These are phyloP conservation scores for Lissonota sp. DNA, from an alignment of 2,888 invertebrate genomes.

Conservation along the genomic window DNA sequence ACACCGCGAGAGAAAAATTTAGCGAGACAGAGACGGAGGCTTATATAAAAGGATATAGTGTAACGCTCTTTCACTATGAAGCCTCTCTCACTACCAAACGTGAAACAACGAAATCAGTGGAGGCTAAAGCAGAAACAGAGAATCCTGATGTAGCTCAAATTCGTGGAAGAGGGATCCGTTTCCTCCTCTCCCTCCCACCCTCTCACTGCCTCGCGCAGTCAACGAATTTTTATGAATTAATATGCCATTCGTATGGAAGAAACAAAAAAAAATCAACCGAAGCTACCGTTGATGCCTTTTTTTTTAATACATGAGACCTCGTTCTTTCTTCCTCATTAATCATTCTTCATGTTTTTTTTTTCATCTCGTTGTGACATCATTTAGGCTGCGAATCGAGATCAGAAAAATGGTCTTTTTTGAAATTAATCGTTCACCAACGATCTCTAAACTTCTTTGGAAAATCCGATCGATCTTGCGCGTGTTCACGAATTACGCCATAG, in stretches of 20 bases:
- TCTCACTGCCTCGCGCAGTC: background rate
- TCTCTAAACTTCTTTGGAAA: background rate
- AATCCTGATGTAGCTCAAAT: slow-evolving; percentile 20
- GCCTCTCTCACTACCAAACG: slow-evolving; percentile 28
- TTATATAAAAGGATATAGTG: slow-evolving; percentile 32
- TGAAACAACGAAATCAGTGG: slow-evolving; percentile 53
- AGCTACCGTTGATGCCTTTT: background rate
- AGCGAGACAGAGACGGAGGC: slow-evolving; percentile 19
- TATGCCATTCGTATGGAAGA: slow-evolving; percentile 19
- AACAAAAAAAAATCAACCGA: background rate
- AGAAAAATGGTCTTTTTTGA: background rate
- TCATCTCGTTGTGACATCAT: background rate
- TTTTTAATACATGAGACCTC: no score
- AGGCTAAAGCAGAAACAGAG: slow-evolving; percentile 43
- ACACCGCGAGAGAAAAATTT: slow-evolving; percentile 51
- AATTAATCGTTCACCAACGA: background rate
- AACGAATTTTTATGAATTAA: slow-evolving; percentile 35
- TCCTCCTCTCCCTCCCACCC: slow-evolving; percentile 9
- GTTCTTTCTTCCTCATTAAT: background rate
- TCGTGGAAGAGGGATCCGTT: slow-evolving; percentile 42
- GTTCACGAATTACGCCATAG: background rate
- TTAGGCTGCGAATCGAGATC: background rate
- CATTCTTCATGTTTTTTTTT: background rate
- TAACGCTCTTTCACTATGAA: slow-evolving; percentile 42
- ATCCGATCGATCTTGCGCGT: background rate